Evolutionary conservation across 2,797 vertebrate genomes (phyloP).

Genomic region (Orestias chungarensis): DNA sequence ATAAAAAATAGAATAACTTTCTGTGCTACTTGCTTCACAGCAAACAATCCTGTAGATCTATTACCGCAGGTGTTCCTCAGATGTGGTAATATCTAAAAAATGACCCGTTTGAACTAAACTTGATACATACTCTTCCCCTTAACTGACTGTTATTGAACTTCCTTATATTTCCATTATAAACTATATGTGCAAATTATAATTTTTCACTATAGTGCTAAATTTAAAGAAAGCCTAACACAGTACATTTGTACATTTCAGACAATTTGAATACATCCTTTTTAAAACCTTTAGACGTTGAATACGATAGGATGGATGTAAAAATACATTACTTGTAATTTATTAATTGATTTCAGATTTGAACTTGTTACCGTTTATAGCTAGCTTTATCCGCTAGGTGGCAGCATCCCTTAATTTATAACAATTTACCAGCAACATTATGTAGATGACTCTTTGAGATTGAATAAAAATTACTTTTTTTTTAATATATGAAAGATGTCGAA

Average conservation of each 20-base stretch:
- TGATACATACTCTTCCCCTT: neutral
- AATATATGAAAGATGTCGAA: neutral
- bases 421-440: neutral
- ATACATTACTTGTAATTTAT: neutral
- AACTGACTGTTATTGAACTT: neutral
- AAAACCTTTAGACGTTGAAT: neutral
- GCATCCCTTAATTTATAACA: conserved; percentile 28
- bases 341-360: neutral
- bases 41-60: neutral
- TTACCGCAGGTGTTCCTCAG: neutral
- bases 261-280: neutral
- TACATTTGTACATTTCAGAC: neutral
- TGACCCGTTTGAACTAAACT: neutral
- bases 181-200: neutral
- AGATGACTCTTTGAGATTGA: no score
- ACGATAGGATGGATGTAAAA: neutral
- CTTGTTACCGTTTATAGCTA: conserved; percentile 22
- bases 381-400: conserved; percentile 63
- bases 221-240: neutral
- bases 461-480: no score
- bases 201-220: neutral
- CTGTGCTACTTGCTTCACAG: neutral
- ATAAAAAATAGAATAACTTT: neutral
- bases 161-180: neutral
- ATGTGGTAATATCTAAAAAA: neutral